phyloP scores from a whole-genome alignment of 1,140 invertebrate genomes.

The Battus philenor region DNA sequence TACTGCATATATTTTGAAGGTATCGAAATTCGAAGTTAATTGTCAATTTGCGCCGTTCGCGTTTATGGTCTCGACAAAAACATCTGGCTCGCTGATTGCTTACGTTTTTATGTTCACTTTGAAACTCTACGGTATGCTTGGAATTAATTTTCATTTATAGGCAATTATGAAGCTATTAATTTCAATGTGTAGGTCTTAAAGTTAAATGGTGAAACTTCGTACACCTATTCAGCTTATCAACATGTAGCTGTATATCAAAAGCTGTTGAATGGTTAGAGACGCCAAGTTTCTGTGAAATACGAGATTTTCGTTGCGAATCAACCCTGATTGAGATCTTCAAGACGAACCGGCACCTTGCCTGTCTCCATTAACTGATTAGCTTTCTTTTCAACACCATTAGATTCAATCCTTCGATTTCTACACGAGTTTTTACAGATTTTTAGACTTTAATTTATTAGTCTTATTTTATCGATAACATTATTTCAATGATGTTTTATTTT shows the following conservation, averaged over 20 bases:
- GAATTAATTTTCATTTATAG: too few species aligned
- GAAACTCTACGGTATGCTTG: slow-evolving; percentile 31
- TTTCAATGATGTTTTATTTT: too few species aligned
- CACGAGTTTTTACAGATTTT: slow-evolving; percentile 10
- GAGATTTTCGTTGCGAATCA: slow-evolving; percentile 7
- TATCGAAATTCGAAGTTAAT: slow-evolving; percentile 53
- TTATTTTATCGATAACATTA: too few species aligned
- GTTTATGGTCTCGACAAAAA: slow-evolving; percentile 55
- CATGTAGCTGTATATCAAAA: background rate
- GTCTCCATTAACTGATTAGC: slow-evolving; percentile 46
- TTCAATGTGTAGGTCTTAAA: slow-evolving; percentile 19
- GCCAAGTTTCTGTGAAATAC: slow-evolving; percentile 4
- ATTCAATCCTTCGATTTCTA: slow-evolving; percentile 21
- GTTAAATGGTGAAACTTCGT: background rate
- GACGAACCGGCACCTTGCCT: slow-evolving; percentile 26
- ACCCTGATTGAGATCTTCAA: slow-evolving; percentile 30
- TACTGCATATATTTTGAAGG: slow-evolving; percentile 49
- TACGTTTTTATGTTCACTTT: slow-evolving; percentile 58
- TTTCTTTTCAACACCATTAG: slow-evolving; percentile 30
- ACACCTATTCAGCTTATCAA: background rate
- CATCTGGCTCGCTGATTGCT: slow-evolving; percentile 55
- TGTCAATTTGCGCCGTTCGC: slow-evolving; percentile 48
- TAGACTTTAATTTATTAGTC: too few species aligned
- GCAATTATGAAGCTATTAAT: too few species aligned
- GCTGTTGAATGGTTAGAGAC: background rate